A percentile compares a stretch with the other conserved stretches of the same genome.
These are phyloP conservation scores for Phrynocephalus guinanensis DNA, from an alignment of 2,797 vertebrate species.

Conservation along the genomic window DNA sequence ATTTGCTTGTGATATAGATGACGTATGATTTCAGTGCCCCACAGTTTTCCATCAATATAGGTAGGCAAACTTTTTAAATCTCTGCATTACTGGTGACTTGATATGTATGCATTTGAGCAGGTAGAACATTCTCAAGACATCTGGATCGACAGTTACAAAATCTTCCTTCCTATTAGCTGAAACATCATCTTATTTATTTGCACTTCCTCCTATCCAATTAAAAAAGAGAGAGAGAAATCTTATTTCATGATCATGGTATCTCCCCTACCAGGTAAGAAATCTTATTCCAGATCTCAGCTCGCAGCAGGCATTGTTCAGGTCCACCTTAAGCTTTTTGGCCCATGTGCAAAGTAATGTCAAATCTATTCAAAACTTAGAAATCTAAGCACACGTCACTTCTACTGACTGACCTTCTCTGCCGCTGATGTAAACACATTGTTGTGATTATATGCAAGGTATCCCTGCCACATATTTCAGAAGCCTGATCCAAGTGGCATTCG, in stretches of 20 bases:
- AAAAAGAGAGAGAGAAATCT: neutral
- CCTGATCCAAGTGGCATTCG: neutral
- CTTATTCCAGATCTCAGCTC: slow-evolving; percentile 12
- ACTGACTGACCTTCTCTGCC: neutral
- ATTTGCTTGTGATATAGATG: neutral
- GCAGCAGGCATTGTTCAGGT: neutral
- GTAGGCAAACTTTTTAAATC: neutral
- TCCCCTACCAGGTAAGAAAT: no score
- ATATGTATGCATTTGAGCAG: neutral
- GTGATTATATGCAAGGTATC: neutral
- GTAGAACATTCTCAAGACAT: neutral
- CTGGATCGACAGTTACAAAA: neutral
- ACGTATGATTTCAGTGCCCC: neutral
- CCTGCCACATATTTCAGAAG: neutral
- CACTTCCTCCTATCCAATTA: neutral
- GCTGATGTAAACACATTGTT: neutral
- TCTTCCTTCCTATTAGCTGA: neutral
- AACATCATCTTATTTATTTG: neutral
- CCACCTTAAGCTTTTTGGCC: slow-evolving; percentile 43
- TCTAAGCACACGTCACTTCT: neutral
- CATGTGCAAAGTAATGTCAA: slow-evolving; percentile 46
- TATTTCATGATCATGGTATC: no score
- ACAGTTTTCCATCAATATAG: neutral
- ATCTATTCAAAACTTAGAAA: slow-evolving; percentile 39
- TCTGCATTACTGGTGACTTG: neutral